Evolutionary conservation across 2,888 invertebrate species (phyloP).

Genomic region (Plagodis pulveraria): DNA sequence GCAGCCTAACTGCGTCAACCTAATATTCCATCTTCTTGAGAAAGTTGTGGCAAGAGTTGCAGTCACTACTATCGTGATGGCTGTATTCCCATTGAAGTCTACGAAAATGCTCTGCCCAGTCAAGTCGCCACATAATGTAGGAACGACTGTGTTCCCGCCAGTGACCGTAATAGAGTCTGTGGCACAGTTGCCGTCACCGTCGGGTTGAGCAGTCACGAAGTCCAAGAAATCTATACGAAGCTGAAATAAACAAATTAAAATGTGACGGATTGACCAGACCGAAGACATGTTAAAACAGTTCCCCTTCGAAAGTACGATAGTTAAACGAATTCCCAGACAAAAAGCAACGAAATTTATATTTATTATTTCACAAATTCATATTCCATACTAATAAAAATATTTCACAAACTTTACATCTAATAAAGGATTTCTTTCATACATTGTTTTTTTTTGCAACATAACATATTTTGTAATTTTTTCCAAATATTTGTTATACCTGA

Average conservation of each 20-base stretch:
- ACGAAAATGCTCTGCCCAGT: slow-evolving; percentile 92
- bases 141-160: slow-evolving; percentile 88
- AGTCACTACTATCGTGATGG: slow-evolving; percentile 88
- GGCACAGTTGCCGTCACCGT: slow-evolving; percentile 89
- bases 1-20: slow-evolving; percentile 89
- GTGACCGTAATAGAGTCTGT: slow-evolving; percentile 89
- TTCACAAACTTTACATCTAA: no score
- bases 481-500: no score
- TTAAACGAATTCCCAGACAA: no score
- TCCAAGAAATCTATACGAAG: slow-evolving; percentile 91
- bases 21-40: slow-evolving; percentile 90
- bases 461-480: no score
- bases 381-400: no score
- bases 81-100: slow-evolving; percentile 88
- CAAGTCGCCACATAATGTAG: slow-evolving; percentile 92
- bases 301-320: no score
- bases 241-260: slow-evolving; percentile 59
- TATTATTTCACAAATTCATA: no score
- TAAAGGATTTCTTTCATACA: no score
- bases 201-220: slow-evolving; percentile 89
- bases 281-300: no score
- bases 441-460: no score
- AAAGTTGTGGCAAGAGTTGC: slow-evolving; percentile 86
- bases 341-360: no score
- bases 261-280: no score